These are phyloP conservation scores for Magallana nippona DNA, from an alignment of 2,888 invertebrate genomes.

Conservation along the genomic window DNA sequence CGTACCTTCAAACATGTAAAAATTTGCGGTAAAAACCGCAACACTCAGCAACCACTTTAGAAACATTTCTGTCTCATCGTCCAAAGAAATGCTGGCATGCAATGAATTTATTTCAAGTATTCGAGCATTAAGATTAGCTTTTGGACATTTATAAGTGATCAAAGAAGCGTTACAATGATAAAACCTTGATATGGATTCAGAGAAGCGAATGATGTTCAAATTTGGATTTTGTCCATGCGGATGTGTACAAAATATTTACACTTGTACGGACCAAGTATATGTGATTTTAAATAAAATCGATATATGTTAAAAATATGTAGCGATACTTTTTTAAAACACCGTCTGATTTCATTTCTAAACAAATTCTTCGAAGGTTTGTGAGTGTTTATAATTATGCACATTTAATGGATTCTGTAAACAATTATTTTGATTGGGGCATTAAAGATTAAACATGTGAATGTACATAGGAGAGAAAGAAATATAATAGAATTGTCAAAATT, in stretches of 20 bases:
- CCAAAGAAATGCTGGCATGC: background rate
- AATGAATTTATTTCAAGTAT: background rate
- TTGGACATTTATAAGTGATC: too few relatives aligned
- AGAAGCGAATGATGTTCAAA: slow-evolving; percentile 3
- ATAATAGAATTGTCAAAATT: too few relatives aligned
- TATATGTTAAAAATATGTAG: too few relatives aligned
- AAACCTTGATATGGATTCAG: background rate
- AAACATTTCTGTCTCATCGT: background rate
- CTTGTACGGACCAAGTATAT: background rate
- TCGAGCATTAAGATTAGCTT: background rate
- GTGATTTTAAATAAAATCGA: background rate
- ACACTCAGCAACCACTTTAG: background rate
- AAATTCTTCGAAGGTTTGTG: too few relatives aligned
- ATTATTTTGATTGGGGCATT: too few relatives aligned
- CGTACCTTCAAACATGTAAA: background rate
- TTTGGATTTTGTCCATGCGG: background rate
- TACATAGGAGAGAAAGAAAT: too few relatives aligned
- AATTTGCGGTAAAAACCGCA: background rate
- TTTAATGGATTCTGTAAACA: too few relatives aligned
- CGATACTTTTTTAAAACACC: too few relatives aligned
- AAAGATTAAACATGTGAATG: too few relatives aligned
- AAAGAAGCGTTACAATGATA: too few relatives aligned
- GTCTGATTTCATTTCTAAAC: too few relatives aligned
- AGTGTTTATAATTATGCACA: too few relatives aligned
- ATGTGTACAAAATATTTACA: background rate